Evolutionary conservation across 2,113 vertebrate genomes (phyloP), one percentile per base, ranked within the genome.

Genomic region (Psephotus haematonotus): DNA sequence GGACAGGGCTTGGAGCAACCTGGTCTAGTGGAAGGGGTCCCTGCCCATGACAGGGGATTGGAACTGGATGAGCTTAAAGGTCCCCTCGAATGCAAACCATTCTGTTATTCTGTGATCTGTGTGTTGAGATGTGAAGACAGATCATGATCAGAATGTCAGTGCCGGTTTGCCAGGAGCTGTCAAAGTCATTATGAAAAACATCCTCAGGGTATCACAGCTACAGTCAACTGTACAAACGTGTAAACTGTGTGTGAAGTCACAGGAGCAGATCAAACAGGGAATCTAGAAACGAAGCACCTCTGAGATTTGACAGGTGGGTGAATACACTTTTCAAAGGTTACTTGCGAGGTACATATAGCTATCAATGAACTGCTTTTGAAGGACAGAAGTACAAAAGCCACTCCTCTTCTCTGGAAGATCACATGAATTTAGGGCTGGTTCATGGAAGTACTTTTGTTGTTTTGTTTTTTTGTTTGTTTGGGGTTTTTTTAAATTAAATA

Each of bases 321-420:
- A 5, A 13, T 17, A 6, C 0, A 4, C 17, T 41, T 74, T 57
- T n/a, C 39, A 43, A 7, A 78, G 17, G 37, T n/a, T 35, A 43
- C 33, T 60, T 43, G 15, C 11, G 13, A 85, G n/a, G 28, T 23
- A 39, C 41, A 11, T 2, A 39, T 60, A 37, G n/a, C 31, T 44
- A 14, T 52, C 41, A 18, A 9, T 15, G 28, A 62, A 11, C 11
- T 43, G 7, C 17, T 37, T 49, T 69, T 63, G 37, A 77, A 43
- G 25, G 28, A 62, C 19, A 67, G 49, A 75, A 81, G 18, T 50
- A 29, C 7, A 67, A 65, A 74, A 63, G 9, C 17, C 27, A 7
- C 2, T 77, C 18, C 15, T 84, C 14, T 47, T 59, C 37, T 67
- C 13, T 16, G 41, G 23, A 47, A 80, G 31, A 67, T 37, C 5